Base-by-base conservation (phyloP, 2,113 vertebrate genomes). In the Tychaedon coryphoeus region DNA sequence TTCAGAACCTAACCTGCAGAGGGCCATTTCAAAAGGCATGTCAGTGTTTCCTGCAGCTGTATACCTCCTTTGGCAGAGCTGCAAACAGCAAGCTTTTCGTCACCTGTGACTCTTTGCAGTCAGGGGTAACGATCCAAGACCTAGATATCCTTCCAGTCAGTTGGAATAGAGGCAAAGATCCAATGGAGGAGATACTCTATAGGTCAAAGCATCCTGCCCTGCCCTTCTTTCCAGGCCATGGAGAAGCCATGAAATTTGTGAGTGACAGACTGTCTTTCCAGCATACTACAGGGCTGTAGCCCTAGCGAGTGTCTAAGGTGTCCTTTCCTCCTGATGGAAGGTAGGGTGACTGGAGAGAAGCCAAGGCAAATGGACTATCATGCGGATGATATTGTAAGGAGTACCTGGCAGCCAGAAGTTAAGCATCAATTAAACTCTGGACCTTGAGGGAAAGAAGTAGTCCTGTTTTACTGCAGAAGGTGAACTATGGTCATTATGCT, bases 21-120 rank as follows among this genome's bases (percentile, higher is more conserved):
- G 8, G 23, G 31, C 22, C 9, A 28, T 74, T 73, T 42, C 2
- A 6, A 47, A 77, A 78, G 60, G 42, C n/a, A 19, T 0, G 0
- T 9, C 18, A 33, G 29, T 36, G 17, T 64, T 84, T 48, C 28
- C 43, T 80, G 45, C 40, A 73, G 64, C 42, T 66, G 42, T 23
- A 5, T 29, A 56, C 12, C 33, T 70, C 26, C 60, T 73, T 81
- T 23, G 26, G 24, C 29, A 43, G 45, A 4, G 36, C 38, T 33
- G 50, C 58, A 87, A 60, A 56, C 13, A 51, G 28, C 23, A 45
- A 69, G 17, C 40, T 90, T 65, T 45, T 80, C 34, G 23, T 80
- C 43, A 45, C 22, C 33, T 67, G 26, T 42, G n/a, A 28, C 12
- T 76, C 69, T 75, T 34, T 88, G 65, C 31, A 40, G 19, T 70